Evolutionary conservation across 2,888 invertebrate species (phyloP).

Genomic region (Pantelozetes paolii): DNA sequence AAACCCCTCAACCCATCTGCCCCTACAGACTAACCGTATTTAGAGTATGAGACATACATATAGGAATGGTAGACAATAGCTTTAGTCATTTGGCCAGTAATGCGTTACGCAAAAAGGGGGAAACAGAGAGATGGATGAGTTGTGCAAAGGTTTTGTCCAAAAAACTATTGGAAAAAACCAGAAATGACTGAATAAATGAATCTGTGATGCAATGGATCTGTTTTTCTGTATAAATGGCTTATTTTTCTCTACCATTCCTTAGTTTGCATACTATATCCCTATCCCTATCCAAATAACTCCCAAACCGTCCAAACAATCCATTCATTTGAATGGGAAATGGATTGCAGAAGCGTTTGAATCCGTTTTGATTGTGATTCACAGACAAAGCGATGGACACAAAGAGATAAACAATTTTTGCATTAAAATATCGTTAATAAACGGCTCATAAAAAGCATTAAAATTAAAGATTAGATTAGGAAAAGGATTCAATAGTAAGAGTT

Average conservation of each 20-base stretch:
- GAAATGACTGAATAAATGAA: constrained; percentile 34
- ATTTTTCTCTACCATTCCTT: constrained; percentile 24
- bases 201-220: constrained; percentile 25
- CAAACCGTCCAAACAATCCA: constrained; percentile 31
- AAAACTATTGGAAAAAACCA: constrained; percentile 15
- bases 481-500: background rate
- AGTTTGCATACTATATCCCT: background rate
- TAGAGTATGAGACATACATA: background rate
- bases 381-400: constrained; percentile 28
- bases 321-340: constrained; percentile 30
- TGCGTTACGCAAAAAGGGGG: constrained; percentile 33
- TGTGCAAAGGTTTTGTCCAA: constrained; percentile 14
- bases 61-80: constrained; percentile 21
- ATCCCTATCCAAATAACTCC: background rate
- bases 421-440: constrained; percentile 29
- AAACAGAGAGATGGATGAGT: constrained; percentile 27
- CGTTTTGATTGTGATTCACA: constrained; percentile 32
- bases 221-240: constrained; percentile 21
- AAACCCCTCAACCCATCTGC: constrained; percentile 29
- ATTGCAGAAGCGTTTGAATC: constrained; percentile 15
- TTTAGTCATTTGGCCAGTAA: constrained; percentile 35
- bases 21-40: background rate
- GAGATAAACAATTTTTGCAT: constrained; percentile 25
- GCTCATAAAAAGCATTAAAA: background rate
- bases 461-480: background rate